phyloP scores from a whole-genome alignment of 1,140 invertebrate species.

The Stegodyphus dumicola region DNA sequence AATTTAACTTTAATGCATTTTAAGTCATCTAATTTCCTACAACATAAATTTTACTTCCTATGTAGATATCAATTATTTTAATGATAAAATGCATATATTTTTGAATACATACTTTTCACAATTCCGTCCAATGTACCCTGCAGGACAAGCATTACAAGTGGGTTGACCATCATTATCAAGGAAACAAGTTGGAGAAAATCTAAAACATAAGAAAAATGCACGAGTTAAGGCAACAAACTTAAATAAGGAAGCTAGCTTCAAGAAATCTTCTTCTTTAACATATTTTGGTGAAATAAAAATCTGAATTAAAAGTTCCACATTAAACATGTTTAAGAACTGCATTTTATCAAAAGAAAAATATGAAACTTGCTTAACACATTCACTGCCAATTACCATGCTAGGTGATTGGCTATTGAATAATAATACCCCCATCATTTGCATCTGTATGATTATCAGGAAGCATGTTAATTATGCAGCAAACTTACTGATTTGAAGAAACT shows the following conservation, averaged over 20 bases:
- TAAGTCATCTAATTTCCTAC: not conserved
- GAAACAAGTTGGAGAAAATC: slow-evolving; percentile 71
- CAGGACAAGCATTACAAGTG: slow-evolving; percentile 71
- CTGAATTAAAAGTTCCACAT: no score
- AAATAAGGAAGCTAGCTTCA: no score
- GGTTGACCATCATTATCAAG: slow-evolving; percentile 70
- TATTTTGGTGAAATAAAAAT: no score
- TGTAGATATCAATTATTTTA: not conserved
- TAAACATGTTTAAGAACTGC: no score
- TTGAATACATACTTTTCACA: slow-evolving; percentile 66
- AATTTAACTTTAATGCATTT: not conserved
- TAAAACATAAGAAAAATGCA: slow-evolving; percentile 4
- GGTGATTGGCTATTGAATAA: no score
- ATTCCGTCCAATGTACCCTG: slow-evolving; percentile 71
- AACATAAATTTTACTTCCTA: not conserved
- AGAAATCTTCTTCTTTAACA: no score
- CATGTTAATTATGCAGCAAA: not conserved
- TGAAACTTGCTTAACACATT: no score
- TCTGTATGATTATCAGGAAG: no score
- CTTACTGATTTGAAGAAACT: slow-evolving; percentile 64
- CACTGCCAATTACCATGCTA: no score
- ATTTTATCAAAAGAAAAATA: no score
- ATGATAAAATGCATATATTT: not conserved
- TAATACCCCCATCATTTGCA: no score
- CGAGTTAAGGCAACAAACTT: no score